A percentile compares a stretch with the other conserved stretches of the same genome.
Conservation (phyloP, 2,888 invertebrate genomes). For the Synanthedon andrenaeformis region DNA sequence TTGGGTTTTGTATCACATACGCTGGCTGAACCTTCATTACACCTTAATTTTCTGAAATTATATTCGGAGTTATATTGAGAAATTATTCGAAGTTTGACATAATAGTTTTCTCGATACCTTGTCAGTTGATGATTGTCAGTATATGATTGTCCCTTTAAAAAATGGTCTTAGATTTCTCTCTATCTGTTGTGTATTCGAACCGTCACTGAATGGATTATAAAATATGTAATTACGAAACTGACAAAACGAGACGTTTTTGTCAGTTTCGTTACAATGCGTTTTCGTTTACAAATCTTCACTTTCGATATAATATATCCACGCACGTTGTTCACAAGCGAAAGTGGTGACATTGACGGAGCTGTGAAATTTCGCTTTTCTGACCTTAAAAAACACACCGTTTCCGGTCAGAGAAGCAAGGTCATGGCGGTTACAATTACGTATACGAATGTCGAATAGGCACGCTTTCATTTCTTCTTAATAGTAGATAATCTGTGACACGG, state of each 20-base stretch:
- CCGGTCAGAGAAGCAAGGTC: constrained; percentile 1
- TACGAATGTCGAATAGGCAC: not conserved
- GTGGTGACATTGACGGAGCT: constrained; percentile 24
- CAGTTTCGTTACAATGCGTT: constrained; percentile 11
- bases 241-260: not conserved
- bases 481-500: not conserved
- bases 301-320: constrained; percentile 4
- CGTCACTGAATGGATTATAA: too few species aligned
- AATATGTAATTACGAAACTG: not conserved
- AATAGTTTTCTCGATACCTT: too few species aligned
- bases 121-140: too few species aligned
- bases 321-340: constrained; percentile 24
- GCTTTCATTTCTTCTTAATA: constrained; percentile 1
- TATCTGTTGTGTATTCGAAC: too few species aligned
- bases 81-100: too few species aligned
- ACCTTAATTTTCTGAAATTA: too few species aligned
- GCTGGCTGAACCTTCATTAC: too few species aligned
- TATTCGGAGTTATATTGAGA: too few species aligned
- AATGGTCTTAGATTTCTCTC: too few species aligned
- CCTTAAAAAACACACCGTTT: constrained; percentile 15
- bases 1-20: too few species aligned
- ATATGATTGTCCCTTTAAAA: too few species aligned
- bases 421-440: constrained; percentile 3
- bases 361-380: constrained; percentile 31
- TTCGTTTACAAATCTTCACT: constrained; percentile 13